Evolutionary conservation across 2,888 invertebrate genomes (phyloP).

Genomic region (Melanotus villosus): DNA sequence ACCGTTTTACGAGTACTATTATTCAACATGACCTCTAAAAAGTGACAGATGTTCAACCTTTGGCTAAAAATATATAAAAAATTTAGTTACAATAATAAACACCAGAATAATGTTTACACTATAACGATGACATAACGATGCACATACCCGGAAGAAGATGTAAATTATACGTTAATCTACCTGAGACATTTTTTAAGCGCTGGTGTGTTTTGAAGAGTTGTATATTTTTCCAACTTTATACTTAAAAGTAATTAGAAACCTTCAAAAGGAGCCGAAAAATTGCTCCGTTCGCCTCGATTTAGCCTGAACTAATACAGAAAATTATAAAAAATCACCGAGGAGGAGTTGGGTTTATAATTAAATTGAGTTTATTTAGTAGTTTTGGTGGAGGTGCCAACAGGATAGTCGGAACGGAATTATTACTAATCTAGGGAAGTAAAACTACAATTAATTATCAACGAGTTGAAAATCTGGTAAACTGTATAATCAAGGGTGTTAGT

Average conservation of each 20-base stretch:
- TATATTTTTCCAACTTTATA: background rate
- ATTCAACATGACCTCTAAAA: conserved; percentile 26
- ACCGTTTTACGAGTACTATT: background rate
- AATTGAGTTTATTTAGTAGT: conserved; percentile 13
- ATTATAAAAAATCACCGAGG: background rate
- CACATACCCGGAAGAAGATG: background rate
- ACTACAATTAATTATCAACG: conserved; percentile 14
- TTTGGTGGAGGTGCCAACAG: background rate
- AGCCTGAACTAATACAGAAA: background rate
- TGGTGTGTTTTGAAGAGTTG: background rate
- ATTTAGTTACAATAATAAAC: conserved; percentile 5
- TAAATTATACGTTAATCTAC: background rate
- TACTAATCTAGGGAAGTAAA: conserved; percentile 10
- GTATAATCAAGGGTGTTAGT: conserved; percentile 12
- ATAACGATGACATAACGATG: background rate
- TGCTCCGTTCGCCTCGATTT: background rate
- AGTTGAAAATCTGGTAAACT: background rate
- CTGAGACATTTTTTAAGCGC: background rate
- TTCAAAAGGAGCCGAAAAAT: too few relatives aligned
- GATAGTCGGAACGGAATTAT: conserved; percentile 1
- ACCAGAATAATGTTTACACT: conserved; percentile 12
- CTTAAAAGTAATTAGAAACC: too few relatives aligned
- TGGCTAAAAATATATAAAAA: conserved; percentile 32
- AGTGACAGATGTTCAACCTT: conserved; percentile 33
- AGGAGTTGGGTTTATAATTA: conserved; percentile 10